Evolutionary conservation across 2,113 vertebrate genomes (phyloP).

Genomic region (Phalacrocorax brasilianus): DNA sequence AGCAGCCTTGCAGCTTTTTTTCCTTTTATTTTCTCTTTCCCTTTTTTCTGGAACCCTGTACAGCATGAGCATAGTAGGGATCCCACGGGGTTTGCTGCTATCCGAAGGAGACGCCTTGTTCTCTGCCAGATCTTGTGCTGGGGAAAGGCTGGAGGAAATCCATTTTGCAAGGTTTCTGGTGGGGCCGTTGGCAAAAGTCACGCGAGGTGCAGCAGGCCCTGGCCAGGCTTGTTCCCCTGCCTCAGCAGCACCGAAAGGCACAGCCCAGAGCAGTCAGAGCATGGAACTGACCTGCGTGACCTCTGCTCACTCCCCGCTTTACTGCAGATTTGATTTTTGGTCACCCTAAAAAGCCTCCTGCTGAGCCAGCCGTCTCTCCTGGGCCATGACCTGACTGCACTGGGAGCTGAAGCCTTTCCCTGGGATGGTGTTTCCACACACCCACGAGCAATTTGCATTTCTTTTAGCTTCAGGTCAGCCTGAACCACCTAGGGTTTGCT

Average conservation of each 20-base stretch:
- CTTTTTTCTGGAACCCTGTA: background rate
- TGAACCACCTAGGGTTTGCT: background rate
- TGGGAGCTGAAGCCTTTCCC: background rate
- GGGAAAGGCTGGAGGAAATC: background rate
- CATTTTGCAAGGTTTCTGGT: background rate
- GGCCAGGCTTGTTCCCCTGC: background rate
- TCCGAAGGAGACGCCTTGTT: background rate
- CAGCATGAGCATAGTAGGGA: background rate
- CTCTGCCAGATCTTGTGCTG: background rate
- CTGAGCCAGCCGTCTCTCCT: rapidly evolving
- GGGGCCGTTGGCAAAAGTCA: background rate
- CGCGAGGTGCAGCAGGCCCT: background rate
- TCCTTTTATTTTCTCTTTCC: background rate
- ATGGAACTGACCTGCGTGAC: background rate
- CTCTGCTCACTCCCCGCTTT: background rate
- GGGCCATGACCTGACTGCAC: background rate
- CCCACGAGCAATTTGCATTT: background rate
- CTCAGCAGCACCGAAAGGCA: background rate
- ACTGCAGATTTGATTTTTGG: background rate
- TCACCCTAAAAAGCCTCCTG: background rate
- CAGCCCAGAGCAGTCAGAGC: background rate
- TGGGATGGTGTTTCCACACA: rapidly evolving
- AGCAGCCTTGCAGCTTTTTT: background rate
- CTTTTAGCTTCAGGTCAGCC: background rate
- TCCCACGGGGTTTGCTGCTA: background rate